phyloP scores from a whole-genome alignment of 2,113 vertebrate genomes.

The Aleadryas rufinucha region DNA sequence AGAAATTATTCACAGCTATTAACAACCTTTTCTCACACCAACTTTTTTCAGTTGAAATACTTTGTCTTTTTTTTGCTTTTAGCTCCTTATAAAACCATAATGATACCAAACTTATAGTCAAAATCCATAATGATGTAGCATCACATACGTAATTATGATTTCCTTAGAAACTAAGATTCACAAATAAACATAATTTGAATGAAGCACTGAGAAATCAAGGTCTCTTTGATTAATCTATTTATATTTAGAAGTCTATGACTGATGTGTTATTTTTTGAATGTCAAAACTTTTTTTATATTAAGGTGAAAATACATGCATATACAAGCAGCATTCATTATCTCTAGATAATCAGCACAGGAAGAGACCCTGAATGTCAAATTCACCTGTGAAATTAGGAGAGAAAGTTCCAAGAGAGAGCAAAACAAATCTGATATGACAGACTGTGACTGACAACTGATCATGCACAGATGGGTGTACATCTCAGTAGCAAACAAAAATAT shows the following conservation, averaged over 20 bases:
- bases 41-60: neutral
- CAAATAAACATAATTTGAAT: slow-evolving; percentile 6
- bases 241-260: slow-evolving; percentile 30
- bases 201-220: neutral
- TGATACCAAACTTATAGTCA: neutral
- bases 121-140: neutral
- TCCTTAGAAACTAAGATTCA: neutral
- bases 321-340: neutral
- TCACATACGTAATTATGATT: neutral
- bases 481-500: neutral
- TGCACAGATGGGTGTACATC: neutral
- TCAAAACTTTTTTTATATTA: slow-evolving; percentile 5
- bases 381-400: neutral
- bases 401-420: neutral
- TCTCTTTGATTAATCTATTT: slow-evolving; percentile 32
- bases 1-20: neutral
- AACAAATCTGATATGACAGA: neutral
- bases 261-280: slow-evolving; percentile 14
- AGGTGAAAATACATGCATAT: neutral
- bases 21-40: neutral
- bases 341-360: slow-evolving; percentile 13
- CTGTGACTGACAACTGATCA: neutral
- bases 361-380: slow-evolving; percentile 9
- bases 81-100: neutral
- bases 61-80: neutral